phyloP scores from a whole-genome alignment of 2,113 vertebrate species.

The Apus apus region DNA sequence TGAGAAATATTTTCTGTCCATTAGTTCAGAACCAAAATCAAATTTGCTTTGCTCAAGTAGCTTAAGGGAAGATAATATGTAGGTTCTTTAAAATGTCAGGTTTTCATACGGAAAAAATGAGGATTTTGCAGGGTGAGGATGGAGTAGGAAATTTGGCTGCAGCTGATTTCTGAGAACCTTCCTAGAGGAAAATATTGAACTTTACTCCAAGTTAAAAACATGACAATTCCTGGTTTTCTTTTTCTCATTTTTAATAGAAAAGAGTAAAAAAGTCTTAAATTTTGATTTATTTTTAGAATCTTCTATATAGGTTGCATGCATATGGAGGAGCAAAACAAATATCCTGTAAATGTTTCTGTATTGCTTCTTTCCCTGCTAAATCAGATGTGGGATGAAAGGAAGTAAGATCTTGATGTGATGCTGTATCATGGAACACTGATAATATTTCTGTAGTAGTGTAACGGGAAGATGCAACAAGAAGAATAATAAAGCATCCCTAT shows the following conservation, averaged over 20 bases:
- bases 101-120: not conserved
- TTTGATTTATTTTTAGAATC: not conserved
- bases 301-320: not conserved
- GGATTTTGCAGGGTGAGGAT: not conserved
- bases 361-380: not conserved
- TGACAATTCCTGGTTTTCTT: too few relatives aligned
- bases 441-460: not conserved
- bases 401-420: not conserved
- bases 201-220: too few relatives aligned
- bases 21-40: not conserved
- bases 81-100: not conserved
- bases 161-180: not conserved
- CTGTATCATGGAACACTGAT: rapidly evolving
- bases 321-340: not conserved
- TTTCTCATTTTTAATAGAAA: not conserved
- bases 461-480: not conserved
- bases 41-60: not conserved
- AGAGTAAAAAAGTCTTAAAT: not conserved
- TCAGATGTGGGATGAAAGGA: not conserved
- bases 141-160: not conserved
- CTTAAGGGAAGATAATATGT: not conserved
- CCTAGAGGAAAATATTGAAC: not conserved
- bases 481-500: not conserved
- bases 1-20: not conserved
- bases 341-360: not conserved